These are phyloP conservation scores for Pemphredon lugubris DNA, from an alignment of 2,888 invertebrate genomes.

Conservation along the genomic window DNA sequence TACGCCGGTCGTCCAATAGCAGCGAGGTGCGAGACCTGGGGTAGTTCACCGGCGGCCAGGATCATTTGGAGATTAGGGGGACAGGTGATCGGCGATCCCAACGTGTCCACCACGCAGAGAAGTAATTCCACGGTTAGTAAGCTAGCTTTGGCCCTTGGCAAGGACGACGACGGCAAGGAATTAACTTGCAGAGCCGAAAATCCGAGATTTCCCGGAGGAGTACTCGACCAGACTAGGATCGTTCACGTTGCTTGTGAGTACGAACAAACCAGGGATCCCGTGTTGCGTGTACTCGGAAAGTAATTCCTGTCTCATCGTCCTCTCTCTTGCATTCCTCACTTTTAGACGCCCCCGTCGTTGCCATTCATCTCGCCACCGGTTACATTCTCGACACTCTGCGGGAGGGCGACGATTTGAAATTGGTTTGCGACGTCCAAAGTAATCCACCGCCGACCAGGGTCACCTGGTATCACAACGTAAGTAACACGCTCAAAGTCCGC, in stretches of 20 bases:
- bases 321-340: too few relatives aligned
- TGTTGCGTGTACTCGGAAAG: background rate
- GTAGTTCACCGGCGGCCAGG: conserved; percentile 92
- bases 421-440: conserved; percentile 90
- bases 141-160: conserved; percentile 87
- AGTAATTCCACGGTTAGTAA: conserved; percentile 86
- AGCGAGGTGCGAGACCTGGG: conserved; percentile 90
- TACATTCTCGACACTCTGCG: conserved; percentile 86
- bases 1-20: conserved; percentile 89
- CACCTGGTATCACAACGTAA: conserved; percentile 92
- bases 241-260: conserved; percentile 94
- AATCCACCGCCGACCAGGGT: conserved; percentile 89
- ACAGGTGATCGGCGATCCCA: conserved; percentile 85
- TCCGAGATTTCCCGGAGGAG: conserved; percentile 92
- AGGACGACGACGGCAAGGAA: conserved; percentile 91
- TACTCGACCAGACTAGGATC: conserved; percentile 89
- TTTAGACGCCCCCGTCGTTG: conserved; percentile 90
- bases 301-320: too few relatives aligned
- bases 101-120: conserved; percentile 83
- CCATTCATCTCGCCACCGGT: conserved; percentile 85
- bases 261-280: too few relatives aligned
- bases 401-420: conserved; percentile 90
- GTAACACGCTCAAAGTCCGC: conserved; percentile 61
- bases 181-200: conserved; percentile 93
- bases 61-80: conserved; percentile 91